Conservation (phyloP, 2,113 vertebrate genomes). For the Daboia siamensis region DNA sequence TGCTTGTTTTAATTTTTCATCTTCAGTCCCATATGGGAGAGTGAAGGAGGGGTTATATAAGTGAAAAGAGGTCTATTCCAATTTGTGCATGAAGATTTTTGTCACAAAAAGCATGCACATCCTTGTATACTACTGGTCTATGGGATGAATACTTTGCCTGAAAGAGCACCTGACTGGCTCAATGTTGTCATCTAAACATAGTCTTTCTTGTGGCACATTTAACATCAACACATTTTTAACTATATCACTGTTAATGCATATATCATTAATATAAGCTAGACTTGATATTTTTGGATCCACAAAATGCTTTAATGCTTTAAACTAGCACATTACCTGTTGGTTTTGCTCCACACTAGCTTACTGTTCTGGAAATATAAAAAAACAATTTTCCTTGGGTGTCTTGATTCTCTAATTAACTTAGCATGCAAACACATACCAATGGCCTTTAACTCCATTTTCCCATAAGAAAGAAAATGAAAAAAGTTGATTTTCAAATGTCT, state of each 20-base stretch:
- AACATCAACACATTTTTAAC: background rate
- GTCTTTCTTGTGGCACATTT: background rate
- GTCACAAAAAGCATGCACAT: background rate
- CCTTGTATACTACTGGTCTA: background rate
- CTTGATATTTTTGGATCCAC: background rate
- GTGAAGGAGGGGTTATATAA: background rate
- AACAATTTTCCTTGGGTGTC: background rate
- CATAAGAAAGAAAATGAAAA: background rate
- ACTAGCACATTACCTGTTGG: background rate
- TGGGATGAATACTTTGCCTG: background rate
- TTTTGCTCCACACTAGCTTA: background rate
- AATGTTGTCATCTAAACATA: background rate
- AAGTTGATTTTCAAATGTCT: background rate
- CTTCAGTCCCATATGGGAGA: background rate
- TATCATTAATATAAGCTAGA: background rate
- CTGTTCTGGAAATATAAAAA: background rate
- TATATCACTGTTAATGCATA: background rate
- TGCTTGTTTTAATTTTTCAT: background rate
- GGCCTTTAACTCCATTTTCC: background rate
- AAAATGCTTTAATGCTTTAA: background rate
- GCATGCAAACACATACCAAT: background rate
- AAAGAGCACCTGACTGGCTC: background rate
- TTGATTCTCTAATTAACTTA: background rate
- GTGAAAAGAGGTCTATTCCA: background rate
- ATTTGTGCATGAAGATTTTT: background rate